Evolutionary conservation across 2,113 vertebrate genomes (phyloP).

Genomic region (Hydropotes inermis): DNA sequence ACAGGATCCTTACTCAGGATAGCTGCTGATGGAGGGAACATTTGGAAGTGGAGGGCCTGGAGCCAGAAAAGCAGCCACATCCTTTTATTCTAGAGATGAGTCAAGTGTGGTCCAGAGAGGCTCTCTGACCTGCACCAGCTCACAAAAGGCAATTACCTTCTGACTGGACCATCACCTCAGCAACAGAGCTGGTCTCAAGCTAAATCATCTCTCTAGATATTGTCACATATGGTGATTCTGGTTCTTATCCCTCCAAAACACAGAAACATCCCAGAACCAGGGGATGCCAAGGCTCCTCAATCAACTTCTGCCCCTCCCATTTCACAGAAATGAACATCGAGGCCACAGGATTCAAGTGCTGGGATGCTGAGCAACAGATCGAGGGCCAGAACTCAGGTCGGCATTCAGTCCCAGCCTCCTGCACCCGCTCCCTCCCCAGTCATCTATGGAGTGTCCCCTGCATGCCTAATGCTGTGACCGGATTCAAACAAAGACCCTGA

Average conservation of each 20-base stretch:
- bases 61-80: not conserved
- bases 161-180: not conserved
- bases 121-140: not conserved
- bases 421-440: not conserved
- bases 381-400: not conserved
- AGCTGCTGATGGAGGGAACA: not conserved
- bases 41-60: not conserved
- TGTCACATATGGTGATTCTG: not conserved
- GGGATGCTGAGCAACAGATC: not conserved
- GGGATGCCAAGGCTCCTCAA: not conserved
- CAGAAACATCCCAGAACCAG: not conserved
- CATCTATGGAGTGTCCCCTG: not conserved
- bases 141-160: fast-evolving
- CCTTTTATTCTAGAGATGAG: not conserved
- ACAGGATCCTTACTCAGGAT: not conserved
- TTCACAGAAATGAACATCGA: not conserved
- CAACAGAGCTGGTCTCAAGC: not conserved
- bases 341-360: not conserved
- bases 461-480: not conserved
- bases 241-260: slow-evolving; percentile 5
- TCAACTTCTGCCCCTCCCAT: not conserved
- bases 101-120: not conserved
- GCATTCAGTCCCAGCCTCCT: not conserved
- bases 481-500: not conserved
- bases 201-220: not conserved